phyloP scores from a whole-genome alignment of 2,888 invertebrate species.

The Chrysolina haemoptera region DNA sequence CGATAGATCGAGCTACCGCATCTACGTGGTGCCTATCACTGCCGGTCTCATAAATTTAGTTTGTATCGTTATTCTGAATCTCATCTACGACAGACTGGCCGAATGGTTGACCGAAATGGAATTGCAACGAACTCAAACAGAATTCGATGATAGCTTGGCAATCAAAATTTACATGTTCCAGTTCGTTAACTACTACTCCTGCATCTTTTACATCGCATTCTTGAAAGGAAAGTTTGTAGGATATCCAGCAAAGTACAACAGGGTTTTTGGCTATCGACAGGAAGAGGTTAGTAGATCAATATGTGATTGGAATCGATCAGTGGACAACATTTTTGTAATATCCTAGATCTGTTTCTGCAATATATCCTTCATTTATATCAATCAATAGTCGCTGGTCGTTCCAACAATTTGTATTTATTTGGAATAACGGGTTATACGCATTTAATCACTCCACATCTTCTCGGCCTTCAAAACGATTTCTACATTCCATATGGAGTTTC shows the following conservation, averaged over 20 bases:
- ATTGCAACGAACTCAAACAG: slow-evolving; percentile 84
- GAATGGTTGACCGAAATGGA: slow-evolving; percentile 82
- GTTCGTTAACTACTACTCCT: slow-evolving; percentile 92
- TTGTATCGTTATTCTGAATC: slow-evolving; percentile 84
- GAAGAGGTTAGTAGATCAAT: slow-evolving; percentile 75
- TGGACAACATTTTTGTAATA: too few relatives aligned
- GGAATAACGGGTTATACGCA: too few relatives aligned
- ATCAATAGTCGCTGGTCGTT: too few relatives aligned
- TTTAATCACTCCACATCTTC: too few relatives aligned
- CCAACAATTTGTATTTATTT: too few relatives aligned
- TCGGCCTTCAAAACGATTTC: too few relatives aligned
- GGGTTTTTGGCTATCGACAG: slow-evolving; percentile 79
- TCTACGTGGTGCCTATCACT: slow-evolving; percentile 81
- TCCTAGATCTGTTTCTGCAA: too few relatives aligned
- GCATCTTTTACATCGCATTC: slow-evolving; percentile 89
- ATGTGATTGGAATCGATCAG: background rate
- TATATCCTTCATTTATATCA: too few relatives aligned
- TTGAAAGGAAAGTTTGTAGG: slow-evolving; percentile 85
- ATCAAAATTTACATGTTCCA: slow-evolving; percentile 90
- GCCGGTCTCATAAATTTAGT: slow-evolving; percentile 85
- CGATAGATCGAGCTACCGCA: slow-evolving; percentile 72
- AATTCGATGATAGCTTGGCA: slow-evolving; percentile 89
- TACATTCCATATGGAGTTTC: too few relatives aligned
- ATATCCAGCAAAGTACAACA: slow-evolving; percentile 83
- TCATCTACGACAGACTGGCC: slow-evolving; percentile 78